These are phyloP conservation scores for Malthinus flaveolus DNA, from an alignment of 2,888 invertebrate genomes.

Conservation along the genomic window DNA sequence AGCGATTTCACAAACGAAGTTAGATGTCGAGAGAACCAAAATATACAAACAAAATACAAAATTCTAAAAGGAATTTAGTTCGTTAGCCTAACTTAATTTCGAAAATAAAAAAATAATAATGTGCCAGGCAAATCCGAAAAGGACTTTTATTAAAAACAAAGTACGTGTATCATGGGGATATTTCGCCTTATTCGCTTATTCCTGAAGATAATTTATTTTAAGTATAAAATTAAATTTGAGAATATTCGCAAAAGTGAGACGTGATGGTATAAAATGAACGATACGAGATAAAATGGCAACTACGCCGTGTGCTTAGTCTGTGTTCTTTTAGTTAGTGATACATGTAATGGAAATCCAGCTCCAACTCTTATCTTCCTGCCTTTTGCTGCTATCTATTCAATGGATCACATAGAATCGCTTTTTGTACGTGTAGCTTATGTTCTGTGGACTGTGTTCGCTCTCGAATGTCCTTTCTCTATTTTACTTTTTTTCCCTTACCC, in stretches of 20 bases:
- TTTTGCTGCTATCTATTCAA: conserved; percentile 30
- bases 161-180: no score
- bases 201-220: neutral
- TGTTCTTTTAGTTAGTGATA: conserved; percentile 32
- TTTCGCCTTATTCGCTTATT: no score
- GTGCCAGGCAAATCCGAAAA: conserved; percentile 2
- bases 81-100: conserved; percentile 33
- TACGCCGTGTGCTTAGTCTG: conserved; percentile 17
- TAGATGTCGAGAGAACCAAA: conserved; percentile 8
- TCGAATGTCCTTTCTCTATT: conserved; percentile 17
- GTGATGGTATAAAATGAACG: conserved; percentile 30
- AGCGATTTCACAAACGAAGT: conserved; percentile 37
- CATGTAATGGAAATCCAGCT: conserved; percentile 34
- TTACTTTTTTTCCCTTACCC: conserved; percentile 11
- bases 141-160: neutral
- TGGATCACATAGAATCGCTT: conserved; percentile 32
- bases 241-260: conserved; percentile 14
- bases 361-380: conserved; percentile 21
- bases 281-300: conserved; percentile 16
- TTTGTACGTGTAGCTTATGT: conserved; percentile 29
- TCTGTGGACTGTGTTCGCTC: conserved; percentile 19
- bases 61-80: conserved; percentile 31
- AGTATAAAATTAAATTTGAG: conserved; percentile 9
- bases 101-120: conserved; percentile 6
- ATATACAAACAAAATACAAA: conserved; percentile 39